Evolutionary conservation across 2,113 vertebrate species (phyloP).

Genomic region (Silurus asotus): DNA sequence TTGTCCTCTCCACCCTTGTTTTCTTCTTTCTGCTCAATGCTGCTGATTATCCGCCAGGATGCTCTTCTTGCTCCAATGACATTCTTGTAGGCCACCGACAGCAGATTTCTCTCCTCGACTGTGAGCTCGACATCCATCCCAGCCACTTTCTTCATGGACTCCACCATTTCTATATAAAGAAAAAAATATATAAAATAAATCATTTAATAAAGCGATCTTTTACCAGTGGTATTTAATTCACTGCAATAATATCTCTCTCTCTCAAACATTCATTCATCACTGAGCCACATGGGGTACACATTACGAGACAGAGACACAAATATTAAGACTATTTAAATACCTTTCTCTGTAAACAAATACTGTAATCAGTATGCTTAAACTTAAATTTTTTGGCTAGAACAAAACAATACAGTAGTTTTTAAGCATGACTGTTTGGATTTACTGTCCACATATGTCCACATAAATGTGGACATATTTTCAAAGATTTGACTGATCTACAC

Average conservation of each 20-base stretch:
- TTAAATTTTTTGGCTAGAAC: not conserved
- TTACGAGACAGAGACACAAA: not conserved
- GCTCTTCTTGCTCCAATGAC: conserved; percentile 98
- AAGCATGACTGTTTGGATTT: not conserved
- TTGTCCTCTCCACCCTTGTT: conserved; percentile 93
- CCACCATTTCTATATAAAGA: conserved; percentile 88
- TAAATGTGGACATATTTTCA: not conserved
- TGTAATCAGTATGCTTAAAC: not conserved
- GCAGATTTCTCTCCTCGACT: conserved; percentile 96
- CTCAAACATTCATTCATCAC: not conserved
- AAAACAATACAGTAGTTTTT: not conserved
- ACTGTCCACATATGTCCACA: not conserved
- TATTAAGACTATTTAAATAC: not conserved
- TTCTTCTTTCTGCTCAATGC: conserved; percentile 98
- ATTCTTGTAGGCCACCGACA: conserved; percentile 98
- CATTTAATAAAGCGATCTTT: not conserved
- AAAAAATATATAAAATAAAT: not conserved
- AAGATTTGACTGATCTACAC: not conserved
- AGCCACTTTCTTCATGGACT: conserved; percentile 96
- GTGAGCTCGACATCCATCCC: conserved; percentile 94
- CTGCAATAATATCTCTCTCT: not conserved
- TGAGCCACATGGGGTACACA: not conserved
- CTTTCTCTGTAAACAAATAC: not conserved
- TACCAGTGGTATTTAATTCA: not conserved
- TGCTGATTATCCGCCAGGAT: conserved; percentile 99